Evolutionary conservation across 2,797 vertebrate genomes (phyloP).

Genomic region (Anas flavirostris): DNA sequence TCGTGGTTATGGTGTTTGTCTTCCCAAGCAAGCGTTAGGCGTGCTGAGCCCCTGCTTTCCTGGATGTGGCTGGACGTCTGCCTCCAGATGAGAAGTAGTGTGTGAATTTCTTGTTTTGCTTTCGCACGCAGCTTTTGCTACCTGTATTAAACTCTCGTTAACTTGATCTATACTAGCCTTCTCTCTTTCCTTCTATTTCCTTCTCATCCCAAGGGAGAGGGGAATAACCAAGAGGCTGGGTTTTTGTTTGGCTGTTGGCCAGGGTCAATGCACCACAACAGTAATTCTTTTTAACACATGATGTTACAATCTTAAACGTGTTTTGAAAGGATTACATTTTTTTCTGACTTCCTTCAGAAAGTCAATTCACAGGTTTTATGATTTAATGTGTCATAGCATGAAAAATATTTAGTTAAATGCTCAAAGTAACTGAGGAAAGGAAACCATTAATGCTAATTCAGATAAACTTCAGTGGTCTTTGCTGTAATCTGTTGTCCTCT

Average conservation of each 20-base stretch:
- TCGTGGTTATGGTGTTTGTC: not conserved
- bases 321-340: slow-evolving; percentile 35
- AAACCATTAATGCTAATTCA: slow-evolving; percentile 58
- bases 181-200: not conserved
- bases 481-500: slow-evolving; percentile 18
- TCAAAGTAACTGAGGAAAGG: slow-evolving; percentile 28
- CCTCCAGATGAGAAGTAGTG: not conserved
- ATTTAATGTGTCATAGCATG: slow-evolving; percentile 45
- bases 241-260: not conserved
- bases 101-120: not conserved
- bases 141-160: not conserved
- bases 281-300: not conserved
- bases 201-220: not conserved
- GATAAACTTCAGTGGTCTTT: slow-evolving; percentile 57
- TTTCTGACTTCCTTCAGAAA: slow-evolving; percentile 40
- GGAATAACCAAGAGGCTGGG: not conserved
- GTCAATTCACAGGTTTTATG: slow-evolving; percentile 36
- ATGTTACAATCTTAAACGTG: not conserved
- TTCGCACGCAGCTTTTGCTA: not conserved
- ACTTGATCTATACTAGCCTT: not conserved
- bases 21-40: not conserved
- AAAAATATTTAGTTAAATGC: slow-evolving; percentile 56
- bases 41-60: not conserved
- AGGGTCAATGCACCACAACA: not conserved
- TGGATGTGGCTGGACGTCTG: not conserved